Evolutionary conservation across 2,888 invertebrate genomes (phyloP).

Genomic region (Limnephilus lunatus): DNA sequence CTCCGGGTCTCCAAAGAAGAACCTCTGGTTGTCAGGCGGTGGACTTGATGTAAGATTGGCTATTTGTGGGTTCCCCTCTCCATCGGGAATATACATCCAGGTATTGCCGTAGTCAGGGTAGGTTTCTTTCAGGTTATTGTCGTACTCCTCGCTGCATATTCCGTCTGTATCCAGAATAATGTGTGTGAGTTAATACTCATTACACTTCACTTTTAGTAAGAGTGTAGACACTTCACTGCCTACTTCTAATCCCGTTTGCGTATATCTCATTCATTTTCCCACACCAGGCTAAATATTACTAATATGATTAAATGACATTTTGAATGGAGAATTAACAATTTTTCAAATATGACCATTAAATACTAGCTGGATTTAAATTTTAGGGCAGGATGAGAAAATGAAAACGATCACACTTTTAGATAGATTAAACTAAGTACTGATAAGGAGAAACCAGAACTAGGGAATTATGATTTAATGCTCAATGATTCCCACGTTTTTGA

Average conservation of each 20-base stretch:
- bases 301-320: too few species aligned
- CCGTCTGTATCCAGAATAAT: background rate
- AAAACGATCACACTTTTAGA: background rate
- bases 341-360: too few species aligned
- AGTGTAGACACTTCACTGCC: too few species aligned
- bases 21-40: conserved; percentile 67
- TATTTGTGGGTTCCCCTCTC: conserved; percentile 71
- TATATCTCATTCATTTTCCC: too few species aligned
- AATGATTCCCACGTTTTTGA: background rate
- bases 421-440: background rate
- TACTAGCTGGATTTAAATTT: too few species aligned
- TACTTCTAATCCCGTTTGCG: too few species aligned
- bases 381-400: background rate
- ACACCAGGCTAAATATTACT: too few species aligned
- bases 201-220: too few species aligned
- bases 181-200: background rate
- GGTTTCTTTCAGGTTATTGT: conserved; percentile 56
- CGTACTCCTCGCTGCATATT: conserved; percentile 34
- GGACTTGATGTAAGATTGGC: conserved; percentile 73
- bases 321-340: too few species aligned
- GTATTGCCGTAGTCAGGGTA: conserved; percentile 71
- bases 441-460: background rate
- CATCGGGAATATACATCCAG: conserved; percentile 75
- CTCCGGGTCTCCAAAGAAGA: conserved; percentile 66
- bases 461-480: background rate